These are phyloP conservation scores for Catamblyrhynchus diadema DNA, from an alignment of 2,797 vertebrate species.

Conservation along the genomic window DNA sequence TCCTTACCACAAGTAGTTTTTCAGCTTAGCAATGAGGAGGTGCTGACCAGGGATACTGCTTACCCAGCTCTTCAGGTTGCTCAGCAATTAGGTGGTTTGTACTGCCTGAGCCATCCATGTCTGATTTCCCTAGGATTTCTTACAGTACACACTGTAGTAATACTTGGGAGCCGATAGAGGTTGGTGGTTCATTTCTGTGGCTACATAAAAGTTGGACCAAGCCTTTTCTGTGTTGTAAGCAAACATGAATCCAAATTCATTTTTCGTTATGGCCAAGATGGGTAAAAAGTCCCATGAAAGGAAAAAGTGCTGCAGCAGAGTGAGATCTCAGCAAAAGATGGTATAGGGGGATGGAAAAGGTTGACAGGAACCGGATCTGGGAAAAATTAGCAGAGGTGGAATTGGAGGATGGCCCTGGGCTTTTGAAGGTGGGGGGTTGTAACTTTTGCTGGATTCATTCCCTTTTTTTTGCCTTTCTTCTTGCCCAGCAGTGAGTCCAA, in stretches of 20 bases:
- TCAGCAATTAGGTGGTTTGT: conserved; percentile 33
- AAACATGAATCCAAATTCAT: neutral
- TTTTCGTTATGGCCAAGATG: neutral
- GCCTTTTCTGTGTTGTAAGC: neutral
- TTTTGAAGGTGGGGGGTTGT: neutral
- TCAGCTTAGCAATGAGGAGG: neutral
- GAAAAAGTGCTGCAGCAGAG: neutral
- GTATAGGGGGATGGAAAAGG: neutral
- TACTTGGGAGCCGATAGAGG: neutral
- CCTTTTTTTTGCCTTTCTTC: neutral
- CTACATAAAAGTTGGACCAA: neutral
- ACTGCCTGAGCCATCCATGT: neutral
- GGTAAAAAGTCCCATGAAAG: neutral
- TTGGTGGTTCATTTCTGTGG: conserved; percentile 13
- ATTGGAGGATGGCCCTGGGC: neutral
- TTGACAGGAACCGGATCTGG: neutral
- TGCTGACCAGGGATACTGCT: conserved; percentile 7
- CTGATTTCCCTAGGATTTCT: neutral
- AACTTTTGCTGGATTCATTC: neutral
- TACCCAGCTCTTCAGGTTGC: neutral
- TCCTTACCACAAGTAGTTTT: conserved; percentile 14
- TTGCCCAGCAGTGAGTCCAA: neutral
- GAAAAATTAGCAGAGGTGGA: neutral
- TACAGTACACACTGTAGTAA: neutral
- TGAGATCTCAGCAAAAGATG: neutral